Evolutionary conservation across 2,888 invertebrate genomes (phyloP), one percentile per base, ranked within the genome.

Genomic region (Clunio marinus): DNA sequence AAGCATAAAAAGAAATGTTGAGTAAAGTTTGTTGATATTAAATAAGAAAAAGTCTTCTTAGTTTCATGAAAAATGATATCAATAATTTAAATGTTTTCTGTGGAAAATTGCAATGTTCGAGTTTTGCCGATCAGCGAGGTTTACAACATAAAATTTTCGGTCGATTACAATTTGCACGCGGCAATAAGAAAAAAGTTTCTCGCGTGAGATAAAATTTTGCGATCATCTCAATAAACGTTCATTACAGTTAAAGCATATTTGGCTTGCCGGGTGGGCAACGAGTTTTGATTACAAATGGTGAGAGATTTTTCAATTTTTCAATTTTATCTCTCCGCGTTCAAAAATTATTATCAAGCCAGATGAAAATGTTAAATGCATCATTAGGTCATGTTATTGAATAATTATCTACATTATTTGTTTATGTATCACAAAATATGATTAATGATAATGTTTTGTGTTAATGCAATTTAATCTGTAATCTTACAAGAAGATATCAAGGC

Each of bases 1-100:
- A 32, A 32, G 10, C 10, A 32, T 32, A n/a, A n/a, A n/a, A n/a
- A n/a, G n/a, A n/a, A n/a, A n/a, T n/a, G n/a, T n/a, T n/a, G n/a
- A n/a, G n/a, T n/a, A n/a, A n/a, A n/a, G n/a, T 32, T 32, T 32
- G 35, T 41, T 13, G 51, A 51, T 51, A 51, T n/a, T n/a, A 41
- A 5, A 20, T 51, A n/a, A n/a, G n/a, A n/a, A n/a, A n/a, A n/a
- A n/a, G n/a, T n/a, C n/a, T n/a, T n/a, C n/a, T n/a, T 51, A 15
- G 15, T 17, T n/a, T 51, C 51, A 15, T 41, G 41, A 51, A 17
- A 22, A 22, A 51, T 51, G 51, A 51, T 7, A 22, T 51, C 51
- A 51, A 51, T 51, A 51, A 51, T 51, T 51, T 51, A 51, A 51
- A 51, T 51, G 51, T 51, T 51, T 51, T 51, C 57, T 22, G 17